Evolutionary conservation across 1,140 invertebrate genomes (phyloP).

Genomic region (Caenorhabditis latens): DNA sequence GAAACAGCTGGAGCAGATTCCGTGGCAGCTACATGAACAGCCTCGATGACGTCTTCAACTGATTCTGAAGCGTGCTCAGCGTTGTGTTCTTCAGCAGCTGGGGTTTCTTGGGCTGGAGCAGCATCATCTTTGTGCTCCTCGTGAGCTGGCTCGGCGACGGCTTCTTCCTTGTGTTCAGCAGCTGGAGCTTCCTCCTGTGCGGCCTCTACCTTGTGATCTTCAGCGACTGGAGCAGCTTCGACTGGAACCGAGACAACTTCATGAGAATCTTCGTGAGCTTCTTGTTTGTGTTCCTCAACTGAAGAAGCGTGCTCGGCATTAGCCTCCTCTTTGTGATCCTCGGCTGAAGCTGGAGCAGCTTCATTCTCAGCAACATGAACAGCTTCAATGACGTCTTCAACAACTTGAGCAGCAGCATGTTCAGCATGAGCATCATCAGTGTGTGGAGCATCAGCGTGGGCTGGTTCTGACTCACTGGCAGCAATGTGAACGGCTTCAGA

Average conservation of each 20-base stretch:
- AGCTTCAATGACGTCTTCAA: slow-evolving; percentile 11
- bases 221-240: neutral
- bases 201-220: neutral
- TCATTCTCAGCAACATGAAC: slow-evolving; percentile 27
- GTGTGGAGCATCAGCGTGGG: neutral
- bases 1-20: neutral
- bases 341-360: neutral
- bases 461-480: neutral
- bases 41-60: slow-evolving; percentile 1
- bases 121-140: neutral
- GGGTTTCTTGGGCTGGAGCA: neutral
- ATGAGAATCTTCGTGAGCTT: neutral
- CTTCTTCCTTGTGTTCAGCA: slow-evolving; percentile 11
- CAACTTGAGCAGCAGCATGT: neutral
- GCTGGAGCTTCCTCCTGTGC: neutral
- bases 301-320: neutral
- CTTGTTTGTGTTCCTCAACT: slow-evolving; percentile 9
- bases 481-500: neutral
- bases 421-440: neutral
- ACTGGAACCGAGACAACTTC: neutral
- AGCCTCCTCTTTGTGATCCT: slow-evolving; percentile 11
- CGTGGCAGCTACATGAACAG: neutral
- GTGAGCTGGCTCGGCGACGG: neutral
- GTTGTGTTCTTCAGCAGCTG: neutral
- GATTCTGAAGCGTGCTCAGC: neutral